These are phyloP conservation scores for Ploceus nigricollis DNA, from an alignment of 2,113 vertebrate genomes.

Conservation along the genomic window DNA sequence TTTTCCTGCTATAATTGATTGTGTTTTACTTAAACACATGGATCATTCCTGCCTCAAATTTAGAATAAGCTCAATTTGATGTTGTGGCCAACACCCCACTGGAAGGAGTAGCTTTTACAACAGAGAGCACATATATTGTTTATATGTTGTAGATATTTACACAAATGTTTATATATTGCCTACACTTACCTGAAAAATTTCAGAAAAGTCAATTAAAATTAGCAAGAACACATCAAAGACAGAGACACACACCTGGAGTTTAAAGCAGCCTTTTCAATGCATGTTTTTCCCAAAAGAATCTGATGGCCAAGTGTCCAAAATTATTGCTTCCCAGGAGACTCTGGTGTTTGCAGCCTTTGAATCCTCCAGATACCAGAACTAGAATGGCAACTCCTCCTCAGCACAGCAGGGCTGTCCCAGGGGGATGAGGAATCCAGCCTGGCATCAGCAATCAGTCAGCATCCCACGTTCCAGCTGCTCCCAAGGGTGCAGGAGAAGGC, in stretches of 20 bases:
- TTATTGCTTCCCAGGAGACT: not conserved
- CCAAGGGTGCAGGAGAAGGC: not conserved
- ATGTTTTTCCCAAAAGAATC: not conserved
- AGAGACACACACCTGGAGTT: not conserved
- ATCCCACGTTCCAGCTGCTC: not conserved
- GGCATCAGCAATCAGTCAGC: not conserved
- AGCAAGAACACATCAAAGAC: not conserved
- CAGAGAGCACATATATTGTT: not conserved
- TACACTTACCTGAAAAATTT: not conserved
- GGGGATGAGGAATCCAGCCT: rapidly evolving
- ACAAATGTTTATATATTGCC: not conserved
- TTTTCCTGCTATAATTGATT: not conserved
- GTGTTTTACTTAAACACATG: not conserved
- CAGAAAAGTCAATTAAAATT: not conserved
- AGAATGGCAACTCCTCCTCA: not conserved
- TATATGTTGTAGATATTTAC: not conserved
- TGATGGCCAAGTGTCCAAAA: not conserved
- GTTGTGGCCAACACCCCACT: not conserved
- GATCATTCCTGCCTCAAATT: not conserved
- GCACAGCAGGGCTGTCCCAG: rapidly evolving
- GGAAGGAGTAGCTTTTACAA: not conserved
- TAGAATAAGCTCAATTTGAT: not conserved
- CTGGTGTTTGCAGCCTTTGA: not conserved
- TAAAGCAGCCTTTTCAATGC: not conserved
- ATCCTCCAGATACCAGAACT: not conserved